Evolutionary conservation across 92 coral and sea anemone genomes (phyloP), one percentile per base, ranked within the genome.

Genomic region (Heteractis magnifica): DNA sequence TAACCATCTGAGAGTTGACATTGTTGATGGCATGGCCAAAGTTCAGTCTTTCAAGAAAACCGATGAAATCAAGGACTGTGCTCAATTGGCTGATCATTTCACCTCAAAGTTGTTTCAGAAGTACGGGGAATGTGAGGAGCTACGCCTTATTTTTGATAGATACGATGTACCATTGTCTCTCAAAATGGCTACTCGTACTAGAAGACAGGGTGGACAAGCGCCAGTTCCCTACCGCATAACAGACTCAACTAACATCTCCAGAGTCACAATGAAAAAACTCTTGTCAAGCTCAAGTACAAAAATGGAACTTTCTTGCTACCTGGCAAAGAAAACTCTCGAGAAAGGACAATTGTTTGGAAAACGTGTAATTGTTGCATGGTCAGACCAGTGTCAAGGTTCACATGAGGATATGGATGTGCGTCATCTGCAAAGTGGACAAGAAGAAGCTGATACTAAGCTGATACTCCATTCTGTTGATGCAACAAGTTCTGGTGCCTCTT

Each of bases 201-300:
- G 80, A 23, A 73, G 86, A 48, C 86, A 82, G 55, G 80, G 80
- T 16, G 73, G 50, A 48, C 84, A 65, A 18, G 41, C 59, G 6
- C 58, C 76, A 48, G 21, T 80, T 1, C 44, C 75, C 26, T 81
- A 81, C 34, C 82, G 48, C 78, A 85, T 85, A 78, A 85, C 83
- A 65, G 77, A 77, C 65, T 18, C 77, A 11, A 85, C 83, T 5
- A 62, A 77, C 83, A 84, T 84, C 70, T 77, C 87, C 41, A 84
- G 64, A 77, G 87, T 84, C 70, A 82, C 82, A 52, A 77, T 85
- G 83, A 85, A 84, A 62, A 83, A 76, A 56, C 81, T 83, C 59
- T 76, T 76, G 87, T 83, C 81, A 13, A 71, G 72, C 49, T 52
- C 18, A 7, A 60, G 56, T 8, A 83, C 87, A 49, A 77, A 84